phyloP scores from a whole-genome alignment of 2,888 invertebrate genomes.

The Melanostoma mellinum region DNA sequence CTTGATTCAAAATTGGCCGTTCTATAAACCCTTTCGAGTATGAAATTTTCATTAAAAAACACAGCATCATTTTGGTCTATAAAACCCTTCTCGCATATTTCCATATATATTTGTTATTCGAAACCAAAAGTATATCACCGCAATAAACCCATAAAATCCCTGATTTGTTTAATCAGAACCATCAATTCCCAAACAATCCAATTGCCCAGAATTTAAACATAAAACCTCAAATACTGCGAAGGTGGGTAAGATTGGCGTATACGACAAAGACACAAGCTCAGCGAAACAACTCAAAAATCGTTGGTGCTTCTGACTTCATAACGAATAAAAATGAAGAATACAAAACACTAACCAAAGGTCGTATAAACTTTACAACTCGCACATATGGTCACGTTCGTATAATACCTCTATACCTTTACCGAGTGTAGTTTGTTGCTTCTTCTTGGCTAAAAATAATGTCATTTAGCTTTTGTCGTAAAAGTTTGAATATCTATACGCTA shows the following conservation, averaged over 20 bases:
- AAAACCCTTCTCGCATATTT: conserved; percentile 59
- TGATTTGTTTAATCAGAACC: conserved; percentile 60
- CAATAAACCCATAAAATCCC: conserved; percentile 68
- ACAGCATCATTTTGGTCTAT: conserved; percentile 57
- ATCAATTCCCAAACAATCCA: conserved; percentile 17
- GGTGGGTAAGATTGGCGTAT: conserved; percentile 36
- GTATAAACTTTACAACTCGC: conserved; percentile 70
- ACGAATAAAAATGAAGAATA: conserved; percentile 59
- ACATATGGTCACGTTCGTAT: conserved; percentile 66
- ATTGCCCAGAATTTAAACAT: conserved; percentile 48
- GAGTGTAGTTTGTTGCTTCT: conserved; percentile 2
- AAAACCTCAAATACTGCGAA: conserved; percentile 32
- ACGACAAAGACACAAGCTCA: conserved; percentile 37
- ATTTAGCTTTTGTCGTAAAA: conserved; percentile 70
- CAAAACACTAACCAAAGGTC: conserved; percentile 62
- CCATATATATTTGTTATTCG: conserved; percentile 64
- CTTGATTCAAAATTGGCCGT: not conserved
- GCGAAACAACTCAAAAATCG: conserved; percentile 62
- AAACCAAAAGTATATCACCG: conserved; percentile 51
- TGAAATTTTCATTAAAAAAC: conserved; percentile 57
- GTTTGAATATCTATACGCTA: conserved; percentile 54
- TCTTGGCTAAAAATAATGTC: conserved; percentile 66
- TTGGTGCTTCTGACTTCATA: conserved; percentile 39
- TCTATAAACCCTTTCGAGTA: conserved; percentile 49
- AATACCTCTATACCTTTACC: conserved; percentile 10